A percentile compares a stretch with the other conserved stretches of the same genome.
Conservation (phyloP, 2,113 vertebrate species). For the Spizaetus ornatus region DNA sequence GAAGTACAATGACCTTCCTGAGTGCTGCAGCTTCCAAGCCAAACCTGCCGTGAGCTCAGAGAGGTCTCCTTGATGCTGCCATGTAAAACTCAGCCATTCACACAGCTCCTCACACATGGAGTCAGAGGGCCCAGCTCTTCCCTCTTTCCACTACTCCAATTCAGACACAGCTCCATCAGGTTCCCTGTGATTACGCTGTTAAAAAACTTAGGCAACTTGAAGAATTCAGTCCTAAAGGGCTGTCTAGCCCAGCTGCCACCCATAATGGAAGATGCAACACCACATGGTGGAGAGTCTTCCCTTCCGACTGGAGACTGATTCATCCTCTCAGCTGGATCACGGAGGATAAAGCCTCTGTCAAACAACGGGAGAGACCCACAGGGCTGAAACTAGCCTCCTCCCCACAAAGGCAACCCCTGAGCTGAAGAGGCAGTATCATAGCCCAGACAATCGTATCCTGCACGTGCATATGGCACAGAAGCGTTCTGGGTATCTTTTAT, state of each 20-base stretch:
- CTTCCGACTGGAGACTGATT: not conserved
- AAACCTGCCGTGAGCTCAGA: not conserved
- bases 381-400: not conserved
- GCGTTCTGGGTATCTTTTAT: not conserved
- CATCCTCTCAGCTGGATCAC: not conserved
- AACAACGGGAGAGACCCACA: not conserved
- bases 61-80: not conserved
- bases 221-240: not conserved
- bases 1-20: not conserved
- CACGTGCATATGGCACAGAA: not conserved
- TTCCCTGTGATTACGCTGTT: not conserved
- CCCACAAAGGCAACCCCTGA: not conserved
- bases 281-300: not conserved
- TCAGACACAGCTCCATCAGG: not conserved
- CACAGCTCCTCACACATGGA: not conserved
- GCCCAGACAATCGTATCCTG: not conserved
- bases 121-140: not conserved
- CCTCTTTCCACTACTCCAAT: not conserved
- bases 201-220: not conserved
- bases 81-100: not conserved
- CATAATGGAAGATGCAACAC: not conserved
- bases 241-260: not conserved
- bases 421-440: not conserved
- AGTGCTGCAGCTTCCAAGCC: not conserved
- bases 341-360: not conserved